Conservation (phyloP, 1,140 invertebrate genomes). For the Calosoma granatense region DNA sequence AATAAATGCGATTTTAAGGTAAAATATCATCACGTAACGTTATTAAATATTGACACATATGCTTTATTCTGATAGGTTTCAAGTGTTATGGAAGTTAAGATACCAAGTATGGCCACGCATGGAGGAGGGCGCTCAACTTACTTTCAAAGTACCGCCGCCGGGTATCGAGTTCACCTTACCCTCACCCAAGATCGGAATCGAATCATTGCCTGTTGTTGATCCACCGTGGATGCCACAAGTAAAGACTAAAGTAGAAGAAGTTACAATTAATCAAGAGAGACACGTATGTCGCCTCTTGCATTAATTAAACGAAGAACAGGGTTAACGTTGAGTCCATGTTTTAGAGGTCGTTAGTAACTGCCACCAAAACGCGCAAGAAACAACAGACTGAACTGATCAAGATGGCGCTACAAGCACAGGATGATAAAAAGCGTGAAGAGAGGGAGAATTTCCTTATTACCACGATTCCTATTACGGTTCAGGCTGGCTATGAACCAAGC, state of each 20-base stretch:
- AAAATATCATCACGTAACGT: constrained; percentile 15
- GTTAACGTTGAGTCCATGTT: constrained; percentile 14
- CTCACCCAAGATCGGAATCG: constrained; percentile 95
- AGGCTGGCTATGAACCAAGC: constrained; percentile 93
- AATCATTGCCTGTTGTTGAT: constrained; percentile 89
- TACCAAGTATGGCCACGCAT: constrained; percentile 98
- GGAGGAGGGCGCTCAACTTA: constrained; percentile 92
- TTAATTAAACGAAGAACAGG: too few relatives aligned
- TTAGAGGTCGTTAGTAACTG: constrained; percentile 88
- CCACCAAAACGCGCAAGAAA: constrained; percentile 96
- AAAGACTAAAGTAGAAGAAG: constrained; percentile 97
- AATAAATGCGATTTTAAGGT: constrained; percentile 74
- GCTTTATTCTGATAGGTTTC: constrained; percentile 50
- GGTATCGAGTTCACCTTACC: constrained; percentile 98
- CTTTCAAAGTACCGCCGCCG: constrained; percentile 95
- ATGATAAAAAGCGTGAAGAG: constrained; percentile 89
- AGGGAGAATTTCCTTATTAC: constrained; percentile 94
- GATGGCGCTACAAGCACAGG: constrained; percentile 86
- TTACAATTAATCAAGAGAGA: constrained; percentile 96
- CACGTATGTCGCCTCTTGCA: constrained; percentile 49
- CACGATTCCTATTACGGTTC: constrained; percentile 89
- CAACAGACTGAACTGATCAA: constrained; percentile 97
- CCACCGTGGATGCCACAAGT: constrained; percentile 98
- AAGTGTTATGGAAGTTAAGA: constrained; percentile 92
- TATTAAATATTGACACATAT: neutral